Base-by-base conservation (phyloP, 2,888 invertebrate genomes). In the Spialia ferax region DNA sequence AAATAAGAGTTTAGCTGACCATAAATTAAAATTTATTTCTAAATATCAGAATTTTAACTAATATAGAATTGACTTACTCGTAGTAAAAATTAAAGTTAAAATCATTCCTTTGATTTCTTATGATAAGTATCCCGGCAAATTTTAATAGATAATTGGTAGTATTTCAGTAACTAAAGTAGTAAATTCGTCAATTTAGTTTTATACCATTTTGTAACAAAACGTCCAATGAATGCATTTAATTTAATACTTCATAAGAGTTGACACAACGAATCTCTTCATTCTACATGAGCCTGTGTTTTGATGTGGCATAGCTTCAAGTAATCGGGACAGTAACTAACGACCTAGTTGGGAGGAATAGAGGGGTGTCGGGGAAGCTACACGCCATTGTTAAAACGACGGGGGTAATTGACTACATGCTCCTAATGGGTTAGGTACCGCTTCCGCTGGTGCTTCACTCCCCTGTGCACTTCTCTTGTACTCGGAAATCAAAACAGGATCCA, bases 381-480 rank as follows among this genome's bases (percentile, higher is more conserved):
- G 22, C 66, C 29, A 66, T 66, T 66, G 66, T 66, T 65, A 60
- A 60, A 52, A 42, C 59, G 52, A 23, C 57, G 52, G 65, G 65
- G 71, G 70, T 72, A 74, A 74, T 75, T 75, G 72, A 73, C 74
- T 73, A 71, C 73, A 65, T 71, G 70, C 74, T 71, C 72, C 74
- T 75, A 75, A 74, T 75, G 72, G 75, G 74, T 73, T 69, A 67
- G n/a, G n/a, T n/a, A n/a, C n/a, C n/a, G n/a, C n/a, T n/a, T n/a
- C 70, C 73, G 71, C 74, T 73, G 70, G 72, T 48, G 57, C 69
- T 45, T 67, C 61, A 23, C 70, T 45, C 70, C 63, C 72, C 73
- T 63, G 29, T 65, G 23, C 69, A 63, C 61, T 56, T 66, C 59
- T 52, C 60, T 50, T 38, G 64, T 50, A 57, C 64, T 57, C 64